Evolutionary conservation across 2,888 invertebrate genomes (phyloP).

Genomic region (Tortricodes alternella): DNA sequence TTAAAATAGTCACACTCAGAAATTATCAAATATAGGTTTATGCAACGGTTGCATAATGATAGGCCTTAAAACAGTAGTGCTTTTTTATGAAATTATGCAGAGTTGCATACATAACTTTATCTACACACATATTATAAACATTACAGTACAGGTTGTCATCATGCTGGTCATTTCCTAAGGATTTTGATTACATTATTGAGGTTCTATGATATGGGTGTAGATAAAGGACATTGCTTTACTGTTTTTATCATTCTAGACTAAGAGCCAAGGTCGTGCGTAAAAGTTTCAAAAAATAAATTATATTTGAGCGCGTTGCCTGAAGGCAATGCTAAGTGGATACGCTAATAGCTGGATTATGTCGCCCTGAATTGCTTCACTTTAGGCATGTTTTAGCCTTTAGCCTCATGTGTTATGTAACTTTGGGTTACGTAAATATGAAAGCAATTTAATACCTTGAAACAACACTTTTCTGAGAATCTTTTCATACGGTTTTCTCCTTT

Average conservation of each 20-base stretch:
- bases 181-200: too few relatives aligned
- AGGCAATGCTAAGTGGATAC: background rate
- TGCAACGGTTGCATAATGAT: too few relatives aligned
- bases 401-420: background rate
- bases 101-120: too few relatives aligned
- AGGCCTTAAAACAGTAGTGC: too few relatives aligned
- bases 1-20: too few relatives aligned
- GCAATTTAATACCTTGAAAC: background rate
- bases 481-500: background rate
- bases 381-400: background rate
- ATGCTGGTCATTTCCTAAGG: too few relatives aligned
- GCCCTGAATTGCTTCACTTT: background rate
- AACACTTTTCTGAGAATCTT: background rate
- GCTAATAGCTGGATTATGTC: background rate
- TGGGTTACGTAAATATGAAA: background rate
- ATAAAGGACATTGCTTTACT: too few relatives aligned
- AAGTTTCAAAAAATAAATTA: background rate
- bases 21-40: too few relatives aligned
- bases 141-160: too few relatives aligned
- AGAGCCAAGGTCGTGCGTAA: background rate
- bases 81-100: too few relatives aligned
- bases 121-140: too few relatives aligned
- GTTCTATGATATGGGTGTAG: too few relatives aligned
- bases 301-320: background rate
- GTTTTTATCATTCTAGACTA: background rate